Evolutionary conservation across 2,113 vertebrate species (phyloP), one percentile per base, ranked within the genome.

Genomic region (Prietella phreatophila): DNA sequence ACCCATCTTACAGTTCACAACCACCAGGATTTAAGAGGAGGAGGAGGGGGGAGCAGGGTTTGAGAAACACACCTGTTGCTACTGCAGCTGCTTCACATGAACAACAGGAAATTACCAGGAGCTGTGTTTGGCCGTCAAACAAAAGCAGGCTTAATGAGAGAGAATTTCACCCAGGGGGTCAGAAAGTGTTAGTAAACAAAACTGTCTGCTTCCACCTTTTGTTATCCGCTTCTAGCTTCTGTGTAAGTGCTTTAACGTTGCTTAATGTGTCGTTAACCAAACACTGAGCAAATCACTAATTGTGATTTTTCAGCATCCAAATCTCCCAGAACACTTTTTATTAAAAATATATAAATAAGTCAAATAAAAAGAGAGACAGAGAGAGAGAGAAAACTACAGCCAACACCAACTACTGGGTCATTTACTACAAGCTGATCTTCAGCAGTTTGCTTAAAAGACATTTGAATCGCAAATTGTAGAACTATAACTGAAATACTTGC

Each of bases 21-120:
- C 86, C 91, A 91, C 88, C 89, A 88, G 90, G 87, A 88, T 83
- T 89, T 76, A 73, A 65, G 13, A 17, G 58, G 63, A 80, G 42
- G 15, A 13, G 65, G 78, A 55, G 10, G 14, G 76, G 22, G 79
- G 80, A 55, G 11, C 13, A 69, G 30, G 73, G 84, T 85, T 47
- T 50, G 84, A 89, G 92, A 91, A 79, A 76, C 65, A 94, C 94
- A 95, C 95, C 94, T 94, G 95, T 95, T 95, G 94, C 93, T 47
- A 5, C 27, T 7, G 71, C 84, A 88, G 86, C 85, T 86, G 87
- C 55, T 87, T 19, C 8, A 17, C 27, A 15, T 88, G 87, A 87
- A 85, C 85, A 86, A 33, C 36, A 84, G 88, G 88, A 85, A 89
- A 85, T 85, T 61, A 89, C 86, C 80, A 53, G 67, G 85, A 89